phyloP scores from a whole-genome alignment of 2,113 vertebrate species.

The Vidua chalybeata region DNA sequence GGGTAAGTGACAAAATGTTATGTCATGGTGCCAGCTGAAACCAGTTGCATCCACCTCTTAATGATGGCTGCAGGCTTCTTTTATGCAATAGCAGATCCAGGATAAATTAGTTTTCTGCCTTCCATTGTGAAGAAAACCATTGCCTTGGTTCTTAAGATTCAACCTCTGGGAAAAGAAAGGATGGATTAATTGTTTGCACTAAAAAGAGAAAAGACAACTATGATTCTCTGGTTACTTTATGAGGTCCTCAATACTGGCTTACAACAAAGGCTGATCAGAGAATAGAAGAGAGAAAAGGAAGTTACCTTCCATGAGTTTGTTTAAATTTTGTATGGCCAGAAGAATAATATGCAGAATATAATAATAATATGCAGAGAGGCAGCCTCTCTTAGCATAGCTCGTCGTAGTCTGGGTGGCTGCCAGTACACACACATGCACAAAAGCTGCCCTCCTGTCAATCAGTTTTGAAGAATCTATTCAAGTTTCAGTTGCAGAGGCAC shows the following conservation, averaged over 20 bases:
- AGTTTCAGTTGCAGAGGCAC: background rate
- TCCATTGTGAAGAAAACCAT: background rate
- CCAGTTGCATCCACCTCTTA: background rate
- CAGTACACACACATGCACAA: background rate
- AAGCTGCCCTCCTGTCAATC: background rate
- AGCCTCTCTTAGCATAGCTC: background rate
- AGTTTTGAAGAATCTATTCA: background rate
- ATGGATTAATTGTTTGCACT: background rate
- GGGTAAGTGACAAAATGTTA: constrained; percentile 79
- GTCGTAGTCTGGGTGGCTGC: background rate
- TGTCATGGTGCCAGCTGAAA: background rate
- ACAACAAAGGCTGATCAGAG: background rate
- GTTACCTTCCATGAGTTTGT: background rate
- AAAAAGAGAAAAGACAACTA: background rate
- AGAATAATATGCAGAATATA: background rate
- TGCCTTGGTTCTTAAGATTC: background rate
- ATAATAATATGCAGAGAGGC: too few species aligned
- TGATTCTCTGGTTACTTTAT: background rate
- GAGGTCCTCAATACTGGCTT: background rate
- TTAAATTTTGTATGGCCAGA: background rate
- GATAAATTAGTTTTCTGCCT: background rate
- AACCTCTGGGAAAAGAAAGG: background rate
- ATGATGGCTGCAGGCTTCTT: background rate
- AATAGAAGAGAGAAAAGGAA: background rate
- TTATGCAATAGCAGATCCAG: background rate